A percentile compares a stretch with the other conserved stretches of the same genome.
Conservation (phyloP, 2,113 vertebrate species). For the Orcinus orca region DNA sequence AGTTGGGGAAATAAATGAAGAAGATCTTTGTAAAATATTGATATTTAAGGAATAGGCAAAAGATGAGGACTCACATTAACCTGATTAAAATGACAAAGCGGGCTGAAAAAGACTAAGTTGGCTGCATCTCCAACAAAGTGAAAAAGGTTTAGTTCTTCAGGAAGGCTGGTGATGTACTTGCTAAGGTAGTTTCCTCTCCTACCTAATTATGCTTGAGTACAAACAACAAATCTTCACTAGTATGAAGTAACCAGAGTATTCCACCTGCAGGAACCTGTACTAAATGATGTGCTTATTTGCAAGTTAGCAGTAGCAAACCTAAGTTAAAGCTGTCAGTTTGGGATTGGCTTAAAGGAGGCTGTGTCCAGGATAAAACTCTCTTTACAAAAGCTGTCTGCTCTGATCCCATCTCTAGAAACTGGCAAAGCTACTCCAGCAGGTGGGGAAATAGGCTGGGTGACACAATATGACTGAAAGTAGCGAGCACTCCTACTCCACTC, state of each 20-base stretch:
- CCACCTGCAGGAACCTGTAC: background rate
- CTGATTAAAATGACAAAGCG: background rate
- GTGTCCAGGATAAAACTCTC: background rate
- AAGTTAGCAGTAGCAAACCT: background rate
- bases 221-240: background rate
- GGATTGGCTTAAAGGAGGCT: background rate
- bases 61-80: background rate
- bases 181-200: background rate
- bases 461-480: background rate
- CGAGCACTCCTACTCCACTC: accelerated
- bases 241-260: background rate
- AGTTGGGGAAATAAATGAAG: background rate
- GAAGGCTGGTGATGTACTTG: background rate
- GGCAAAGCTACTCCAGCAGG: background rate
- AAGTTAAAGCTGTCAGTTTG: background rate
- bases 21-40: background rate
- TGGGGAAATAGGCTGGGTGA: background rate
- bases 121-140: background rate
- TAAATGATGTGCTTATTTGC: background rate
- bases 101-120: background rate
- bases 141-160: background rate
- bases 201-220: background rate
- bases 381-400: background rate
- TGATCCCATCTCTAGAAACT: background rate
- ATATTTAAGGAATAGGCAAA: background rate